phyloP scores from a whole-genome alignment of 1,140 invertebrate genomes.

The Apis florea region DNA sequence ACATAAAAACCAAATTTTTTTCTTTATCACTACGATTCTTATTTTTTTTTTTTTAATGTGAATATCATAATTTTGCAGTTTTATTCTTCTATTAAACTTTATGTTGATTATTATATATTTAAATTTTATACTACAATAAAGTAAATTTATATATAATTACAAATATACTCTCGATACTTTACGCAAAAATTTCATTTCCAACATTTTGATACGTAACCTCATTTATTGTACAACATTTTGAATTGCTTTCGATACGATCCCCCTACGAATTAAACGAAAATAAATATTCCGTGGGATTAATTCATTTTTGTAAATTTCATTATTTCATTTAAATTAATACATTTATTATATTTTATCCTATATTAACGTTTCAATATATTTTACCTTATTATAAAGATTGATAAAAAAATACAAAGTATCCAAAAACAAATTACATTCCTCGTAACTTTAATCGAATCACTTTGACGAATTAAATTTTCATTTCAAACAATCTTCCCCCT shows the following conservation, averaged over 20 bases:
- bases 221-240: background rate
- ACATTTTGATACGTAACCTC: background rate
- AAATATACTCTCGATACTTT: background rate
- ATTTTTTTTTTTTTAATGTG: background rate
- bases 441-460: too few relatives aligned
- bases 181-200: background rate
- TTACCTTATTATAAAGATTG: too few relatives aligned
- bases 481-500: background rate
- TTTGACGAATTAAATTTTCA: background rate
- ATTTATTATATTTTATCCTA: too few relatives aligned
- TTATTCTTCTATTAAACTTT: background rate
- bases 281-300: background rate
- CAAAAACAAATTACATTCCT: too few relatives aligned
- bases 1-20: background rate
- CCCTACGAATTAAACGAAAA: background rate
- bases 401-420: too few relatives aligned
- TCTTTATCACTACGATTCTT: background rate
- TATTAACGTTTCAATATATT: too few relatives aligned
- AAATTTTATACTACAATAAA: background rate
- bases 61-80: background rate
- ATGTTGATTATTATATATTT: background rate
- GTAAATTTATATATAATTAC: slow-evolving; percentile 1
- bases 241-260: background rate
- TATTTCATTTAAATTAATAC: too few relatives aligned
- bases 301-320: too few relatives aligned